Conservation (phyloP, 1,140 invertebrate species). For the Mercenaria mercenaria region DNA sequence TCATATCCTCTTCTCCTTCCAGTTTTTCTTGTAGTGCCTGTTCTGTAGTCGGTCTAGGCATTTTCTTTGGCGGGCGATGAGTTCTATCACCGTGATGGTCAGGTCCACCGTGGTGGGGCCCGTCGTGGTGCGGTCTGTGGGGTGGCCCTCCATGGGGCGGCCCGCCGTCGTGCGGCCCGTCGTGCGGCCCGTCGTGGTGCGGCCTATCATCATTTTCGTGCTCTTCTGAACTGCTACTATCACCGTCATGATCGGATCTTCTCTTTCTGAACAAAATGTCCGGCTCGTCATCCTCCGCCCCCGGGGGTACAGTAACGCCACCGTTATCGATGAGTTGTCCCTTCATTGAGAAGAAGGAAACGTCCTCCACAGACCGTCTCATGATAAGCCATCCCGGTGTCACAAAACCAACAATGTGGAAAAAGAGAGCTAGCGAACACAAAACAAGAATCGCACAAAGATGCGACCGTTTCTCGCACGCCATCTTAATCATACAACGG, state of each 20-base stretch:
- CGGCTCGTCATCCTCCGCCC: not conserved
- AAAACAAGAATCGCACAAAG: not conserved
- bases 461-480: not conserved
- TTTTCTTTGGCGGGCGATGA: not conserved
- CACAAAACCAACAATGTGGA: slow-evolving; percentile 30
- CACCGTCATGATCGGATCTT: not conserved
- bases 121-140: not conserved
- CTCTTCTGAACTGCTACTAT: not conserved
- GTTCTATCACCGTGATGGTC: no score
- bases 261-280: not conserved
- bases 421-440: not conserved
- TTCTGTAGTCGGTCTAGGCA: not conserved
- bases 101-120: not conserved
- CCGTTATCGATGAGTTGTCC: slow-evolving; percentile 7
- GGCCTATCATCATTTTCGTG: not conserved
- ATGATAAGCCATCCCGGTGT: slow-evolving; percentile 48
- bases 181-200: not conserved
- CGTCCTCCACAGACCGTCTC: not conserved
- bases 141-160: not conserved
- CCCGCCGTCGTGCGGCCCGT: not conserved
- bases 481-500: not conserved
- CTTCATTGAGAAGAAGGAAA: not conserved
- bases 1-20: not conserved
- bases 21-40: no score
- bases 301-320: not conserved